Evolutionary conservation across 2,113 vertebrate genomes (phyloP).

Genomic region (Dendrocopos noguchii): DNA sequence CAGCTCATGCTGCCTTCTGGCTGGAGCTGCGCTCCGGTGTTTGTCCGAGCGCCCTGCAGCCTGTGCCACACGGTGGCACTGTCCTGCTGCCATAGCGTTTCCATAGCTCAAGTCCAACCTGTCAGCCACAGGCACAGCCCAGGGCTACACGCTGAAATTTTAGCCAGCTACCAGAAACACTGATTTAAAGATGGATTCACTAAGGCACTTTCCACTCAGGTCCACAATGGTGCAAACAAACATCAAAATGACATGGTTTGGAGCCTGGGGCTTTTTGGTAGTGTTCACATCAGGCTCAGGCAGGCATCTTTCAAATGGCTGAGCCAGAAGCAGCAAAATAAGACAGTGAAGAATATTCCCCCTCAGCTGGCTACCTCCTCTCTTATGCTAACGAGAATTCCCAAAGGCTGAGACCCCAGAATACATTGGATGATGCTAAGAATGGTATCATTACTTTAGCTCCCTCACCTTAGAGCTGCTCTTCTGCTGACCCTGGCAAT

Average conservation of each 20-base stretch:
- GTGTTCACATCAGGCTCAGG: neutral
- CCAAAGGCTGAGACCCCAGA: neutral
- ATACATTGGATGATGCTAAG: neutral
- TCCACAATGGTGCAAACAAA: neutral
- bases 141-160: neutral
- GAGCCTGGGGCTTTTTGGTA: neutral
- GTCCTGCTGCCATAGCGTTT: neutral
- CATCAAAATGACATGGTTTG: neutral
- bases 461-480: neutral
- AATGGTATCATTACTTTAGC: neutral
- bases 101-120: neutral
- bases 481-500: neutral
- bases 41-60: neutral
- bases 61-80: conserved; percentile 30
- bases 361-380: neutral
- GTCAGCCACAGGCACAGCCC: neutral
- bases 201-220: neutral
- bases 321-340: neutral
- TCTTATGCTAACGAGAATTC: neutral
- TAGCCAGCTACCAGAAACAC: neutral
- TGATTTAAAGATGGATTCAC: neutral
- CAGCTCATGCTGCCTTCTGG: neutral
- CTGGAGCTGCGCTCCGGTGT: neutral
- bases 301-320: fast-evolving
- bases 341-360: neutral